Conservation (phyloP, 35 echinoderm and acorn worm species). For the Chiridota heheva region DNA sequence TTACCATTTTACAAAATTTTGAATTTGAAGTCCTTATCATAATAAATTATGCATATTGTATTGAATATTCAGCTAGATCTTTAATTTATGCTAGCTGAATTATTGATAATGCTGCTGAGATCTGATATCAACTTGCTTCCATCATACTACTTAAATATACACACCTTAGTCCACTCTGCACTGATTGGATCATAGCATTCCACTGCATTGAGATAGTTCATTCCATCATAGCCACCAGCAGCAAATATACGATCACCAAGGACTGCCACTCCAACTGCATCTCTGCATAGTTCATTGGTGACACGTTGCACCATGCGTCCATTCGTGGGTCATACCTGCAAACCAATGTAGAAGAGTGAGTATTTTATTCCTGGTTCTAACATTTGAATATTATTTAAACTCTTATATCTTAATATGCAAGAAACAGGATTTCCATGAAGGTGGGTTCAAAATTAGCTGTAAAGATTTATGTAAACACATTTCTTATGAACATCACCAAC, state of each 20-base stretch:
- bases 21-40: neutral
- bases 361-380: neutral
- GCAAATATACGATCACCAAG: slow-evolving; percentile 90
- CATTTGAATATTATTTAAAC: neutral
- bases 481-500: neutral
- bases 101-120: neutral
- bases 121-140: neutral
- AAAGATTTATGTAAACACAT: neutral
- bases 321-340: slow-evolving; percentile 84
- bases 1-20: neutral
- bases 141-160: neutral
- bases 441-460: neutral
- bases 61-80: neutral
- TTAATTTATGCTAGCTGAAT: no score
- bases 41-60: no score
- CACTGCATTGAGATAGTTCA: slow-evolving; percentile 76
- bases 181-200: slow-evolving; percentile 91
- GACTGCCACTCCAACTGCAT: slow-evolving; percentile 87
- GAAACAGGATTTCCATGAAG: neutral
- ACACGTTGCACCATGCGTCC: slow-evolving; percentile 79
- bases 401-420: neutral
- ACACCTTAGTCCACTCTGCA: slow-evolving; percentile 79
- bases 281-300: slow-evolving; percentile 93
- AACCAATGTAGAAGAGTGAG: neutral
- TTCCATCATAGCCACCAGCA: slow-evolving; percentile 90